Evolutionary conservation across 2,797 vertebrate genomes (phyloP).

Genomic region (Rhodeus uyekii): DNA sequence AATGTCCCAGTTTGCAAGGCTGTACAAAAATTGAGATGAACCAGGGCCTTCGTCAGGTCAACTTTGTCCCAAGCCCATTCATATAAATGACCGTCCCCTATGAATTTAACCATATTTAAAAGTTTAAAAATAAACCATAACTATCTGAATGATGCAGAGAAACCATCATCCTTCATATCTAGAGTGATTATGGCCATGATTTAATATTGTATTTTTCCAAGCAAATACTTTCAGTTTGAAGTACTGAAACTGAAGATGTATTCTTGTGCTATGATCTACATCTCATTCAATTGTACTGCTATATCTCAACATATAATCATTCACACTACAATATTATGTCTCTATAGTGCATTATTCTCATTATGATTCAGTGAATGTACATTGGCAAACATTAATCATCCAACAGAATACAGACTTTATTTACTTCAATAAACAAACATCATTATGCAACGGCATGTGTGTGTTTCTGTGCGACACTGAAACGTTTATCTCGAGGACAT

Average conservation of each 20-base stretch:
- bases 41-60: neutral
- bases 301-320: neutral
- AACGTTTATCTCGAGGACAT: conserved; percentile 2
- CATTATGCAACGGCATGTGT: neutral
- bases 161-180: neutral
- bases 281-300: neutral
- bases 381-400: neutral
- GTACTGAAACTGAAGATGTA: neutral
- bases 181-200: neutral
- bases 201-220: neutral
- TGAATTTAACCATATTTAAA: neutral
- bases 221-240: neutral
- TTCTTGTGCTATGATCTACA: neutral
- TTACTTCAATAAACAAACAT: neutral
- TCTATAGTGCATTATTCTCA: neutral
- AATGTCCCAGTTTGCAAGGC: neutral
- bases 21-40: neutral
- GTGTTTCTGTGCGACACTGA: neutral
- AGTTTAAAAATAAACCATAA: neutral
- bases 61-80: neutral
- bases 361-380: neutral
- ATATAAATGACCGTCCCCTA: neutral
- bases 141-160: neutral
- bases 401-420: neutral
- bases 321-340: neutral